Evolutionary conservation across 1,140 invertebrate genomes (phyloP).

Genomic region (Drosophila azteca): DNA sequence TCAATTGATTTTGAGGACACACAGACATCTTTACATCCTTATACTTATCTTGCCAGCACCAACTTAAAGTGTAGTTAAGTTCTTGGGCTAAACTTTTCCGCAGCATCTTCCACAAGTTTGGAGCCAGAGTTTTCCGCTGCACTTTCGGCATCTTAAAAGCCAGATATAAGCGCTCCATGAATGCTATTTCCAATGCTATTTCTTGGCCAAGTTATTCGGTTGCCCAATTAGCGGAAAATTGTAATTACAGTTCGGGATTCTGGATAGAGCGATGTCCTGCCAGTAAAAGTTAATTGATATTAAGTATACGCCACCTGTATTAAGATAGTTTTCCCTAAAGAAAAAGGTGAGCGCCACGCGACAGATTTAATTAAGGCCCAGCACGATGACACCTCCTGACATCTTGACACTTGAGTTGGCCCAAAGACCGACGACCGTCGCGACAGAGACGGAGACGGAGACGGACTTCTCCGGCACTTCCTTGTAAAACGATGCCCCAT

Average conservation of each 20-base stretch:
- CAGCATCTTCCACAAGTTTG: too few relatives aligned
- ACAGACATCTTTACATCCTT: slow-evolving; percentile 1
- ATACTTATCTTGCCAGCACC: too few relatives aligned
- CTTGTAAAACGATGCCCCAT: too few relatives aligned
- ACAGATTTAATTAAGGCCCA: slow-evolving; percentile 55
- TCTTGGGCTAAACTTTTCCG: too few relatives aligned
- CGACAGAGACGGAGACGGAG: too few relatives aligned
- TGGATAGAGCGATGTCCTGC: slow-evolving; percentile 16
- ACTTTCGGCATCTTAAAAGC: not conserved
- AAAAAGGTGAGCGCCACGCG: not conserved
- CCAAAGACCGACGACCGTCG: slow-evolving; percentile 3
- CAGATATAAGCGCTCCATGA: slow-evolving; percentile 6
- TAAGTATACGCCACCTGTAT: slow-evolving; percentile 34
- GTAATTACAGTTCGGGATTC: slow-evolving; percentile 50
- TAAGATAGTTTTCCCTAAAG: slow-evolving; percentile 18
- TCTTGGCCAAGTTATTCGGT: slow-evolving; percentile 47
- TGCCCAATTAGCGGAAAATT: slow-evolving; percentile 48
- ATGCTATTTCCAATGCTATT: too few relatives aligned
- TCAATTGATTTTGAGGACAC: slow-evolving; percentile 64
- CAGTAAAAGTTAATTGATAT: slow-evolving; percentile 49
- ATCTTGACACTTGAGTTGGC: slow-evolving; percentile 20
- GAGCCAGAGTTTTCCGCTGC: too few relatives aligned
- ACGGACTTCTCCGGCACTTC: too few relatives aligned
- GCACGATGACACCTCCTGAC: slow-evolving; percentile 27
- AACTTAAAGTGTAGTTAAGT: too few relatives aligned